These are phyloP conservation scores for Adineta ricciae DNA, from an alignment of 2,888 invertebrate genomes.

Conservation along the genomic window DNA sequence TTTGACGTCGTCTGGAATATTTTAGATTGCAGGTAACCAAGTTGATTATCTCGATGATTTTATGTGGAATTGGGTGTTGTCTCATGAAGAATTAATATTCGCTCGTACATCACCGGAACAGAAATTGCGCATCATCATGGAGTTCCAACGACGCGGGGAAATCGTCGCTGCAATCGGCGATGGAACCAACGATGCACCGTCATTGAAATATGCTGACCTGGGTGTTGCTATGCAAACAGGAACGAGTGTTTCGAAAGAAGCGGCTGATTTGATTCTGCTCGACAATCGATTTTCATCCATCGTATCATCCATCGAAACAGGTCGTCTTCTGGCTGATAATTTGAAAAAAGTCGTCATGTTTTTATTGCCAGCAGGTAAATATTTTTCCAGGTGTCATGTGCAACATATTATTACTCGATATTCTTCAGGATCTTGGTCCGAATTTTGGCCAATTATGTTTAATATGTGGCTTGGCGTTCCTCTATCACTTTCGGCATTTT, in stretches of 20 bases:
- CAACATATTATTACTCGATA: too few species aligned
- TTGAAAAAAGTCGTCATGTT: slow-evolving; percentile 99
- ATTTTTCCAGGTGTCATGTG: too few species aligned
- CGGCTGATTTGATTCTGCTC: slow-evolving; percentile 96
- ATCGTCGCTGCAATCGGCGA: slow-evolving; percentile 99
- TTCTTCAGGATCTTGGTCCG: too few species aligned
- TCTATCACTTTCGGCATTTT: background rate
- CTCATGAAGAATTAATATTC: slow-evolving; percentile 55
- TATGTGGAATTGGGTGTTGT: background rate
- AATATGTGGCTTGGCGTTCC: background rate
- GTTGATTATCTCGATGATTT: background rate
- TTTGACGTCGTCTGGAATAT: too few species aligned
- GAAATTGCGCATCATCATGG: slow-evolving; percentile 99
- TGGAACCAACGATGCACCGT: slow-evolving; percentile 99
- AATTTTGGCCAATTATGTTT: background rate
- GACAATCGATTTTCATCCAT: slow-evolving; percentile 99
- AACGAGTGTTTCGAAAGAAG: slow-evolving; percentile 97
- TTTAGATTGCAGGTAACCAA: background rate
- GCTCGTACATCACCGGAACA: slow-evolving; percentile 97
- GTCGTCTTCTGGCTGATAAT: slow-evolving; percentile 99
- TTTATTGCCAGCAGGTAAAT: slow-evolving; percentile 52
- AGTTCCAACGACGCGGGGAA: slow-evolving; percentile 85
- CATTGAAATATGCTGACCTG: slow-evolving; percentile 75
- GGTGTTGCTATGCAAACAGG: slow-evolving; percentile 99
- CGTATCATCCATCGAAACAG: slow-evolving; percentile 97